Conservation (phyloP, 2,113 vertebrate genomes). For the Ancistrus triradiatus region DNA sequence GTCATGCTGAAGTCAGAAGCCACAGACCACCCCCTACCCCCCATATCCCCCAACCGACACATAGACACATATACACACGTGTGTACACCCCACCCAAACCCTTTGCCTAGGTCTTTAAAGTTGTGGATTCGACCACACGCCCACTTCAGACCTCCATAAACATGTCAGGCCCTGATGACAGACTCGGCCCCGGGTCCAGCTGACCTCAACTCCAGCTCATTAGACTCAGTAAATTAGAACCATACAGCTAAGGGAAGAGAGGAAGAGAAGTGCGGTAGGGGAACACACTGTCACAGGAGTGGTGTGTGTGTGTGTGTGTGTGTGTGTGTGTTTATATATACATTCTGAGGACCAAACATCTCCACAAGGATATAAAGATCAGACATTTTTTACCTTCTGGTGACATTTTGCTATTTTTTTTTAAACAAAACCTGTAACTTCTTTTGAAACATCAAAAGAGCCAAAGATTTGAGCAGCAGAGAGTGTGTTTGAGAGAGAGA, state of each 20-base stretch:
- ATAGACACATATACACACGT: slow-evolving; percentile 32
- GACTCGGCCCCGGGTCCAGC: slow-evolving; percentile 69
- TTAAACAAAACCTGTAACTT: too few relatives aligned
- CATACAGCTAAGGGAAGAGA: slow-evolving; percentile 60
- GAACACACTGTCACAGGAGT: slow-evolving; percentile 1
- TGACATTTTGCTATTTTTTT: too few relatives aligned
- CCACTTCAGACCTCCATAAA: slow-evolving; percentile 79
- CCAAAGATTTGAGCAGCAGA: too few relatives aligned
- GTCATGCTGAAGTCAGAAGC: slow-evolving; percentile 62
- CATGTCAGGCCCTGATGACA: slow-evolving; percentile 75
- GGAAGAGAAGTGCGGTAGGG: slow-evolving; percentile 27
- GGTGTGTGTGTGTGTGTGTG: slow-evolving; percentile 14
- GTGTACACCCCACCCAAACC: slow-evolving; percentile 66
- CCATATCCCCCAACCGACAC: slow-evolving; percentile 33
- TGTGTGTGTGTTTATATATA: too few relatives aligned
- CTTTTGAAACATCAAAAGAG: too few relatives aligned
- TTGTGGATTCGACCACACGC: slow-evolving; percentile 66
- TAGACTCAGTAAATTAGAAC: slow-evolving; percentile 75
- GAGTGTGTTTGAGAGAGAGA: too few relatives aligned
- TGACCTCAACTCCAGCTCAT: slow-evolving; percentile 79
- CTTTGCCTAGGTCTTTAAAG: slow-evolving; percentile 64
- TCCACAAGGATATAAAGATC: too few relatives aligned
- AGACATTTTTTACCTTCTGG: too few relatives aligned
- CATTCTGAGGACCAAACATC: too few relatives aligned
- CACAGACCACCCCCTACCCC: slow-evolving; percentile 65